Percentiles rank a stretch among this genome's conserved stretches.
phyloP scores from a whole-genome alignment of 2,113 vertebrate species.

The Platycercus adscitus region DNA sequence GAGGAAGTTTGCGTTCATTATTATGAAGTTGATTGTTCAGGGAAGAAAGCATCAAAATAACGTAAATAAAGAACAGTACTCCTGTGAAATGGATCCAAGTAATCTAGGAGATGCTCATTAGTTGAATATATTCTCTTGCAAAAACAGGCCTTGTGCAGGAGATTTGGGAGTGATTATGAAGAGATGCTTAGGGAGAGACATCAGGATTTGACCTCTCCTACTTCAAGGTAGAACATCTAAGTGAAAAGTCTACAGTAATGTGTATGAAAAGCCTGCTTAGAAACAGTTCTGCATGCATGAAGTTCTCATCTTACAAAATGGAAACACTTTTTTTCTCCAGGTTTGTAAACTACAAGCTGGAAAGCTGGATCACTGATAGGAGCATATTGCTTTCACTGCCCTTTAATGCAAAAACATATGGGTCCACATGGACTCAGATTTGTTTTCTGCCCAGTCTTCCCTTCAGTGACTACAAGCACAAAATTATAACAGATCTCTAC shows the following conservation, averaged over 20 bases:
- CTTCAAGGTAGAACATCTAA: neutral
- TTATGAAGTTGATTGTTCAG: neutral
- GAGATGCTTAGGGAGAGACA: neutral
- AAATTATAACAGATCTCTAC: neutral
- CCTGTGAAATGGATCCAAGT: neutral
- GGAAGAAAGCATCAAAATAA: neutral
- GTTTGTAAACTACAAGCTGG: neutral
- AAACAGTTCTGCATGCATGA: neutral
- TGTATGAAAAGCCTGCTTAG: neutral
- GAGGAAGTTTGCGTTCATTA: neutral
- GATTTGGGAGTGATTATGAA: neutral
- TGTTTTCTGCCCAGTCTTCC: neutral
- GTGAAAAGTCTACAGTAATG: neutral
- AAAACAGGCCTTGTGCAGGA: neutral
- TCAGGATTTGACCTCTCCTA: neutral
- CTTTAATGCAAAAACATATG: neutral
- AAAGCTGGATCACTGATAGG: neutral
- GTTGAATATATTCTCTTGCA: neutral
- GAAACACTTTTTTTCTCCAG: neutral
- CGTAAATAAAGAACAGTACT: neutral
- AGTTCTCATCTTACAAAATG: neutral
- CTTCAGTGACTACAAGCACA: neutral
- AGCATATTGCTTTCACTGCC: neutral
- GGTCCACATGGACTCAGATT: neutral
- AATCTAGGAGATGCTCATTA: neutral